Percentiles rank a stretch among this genome's conserved stretches.
Conservation (phyloP, 2,113 vertebrate genomes). For the Pterocles burchelli region DNA sequence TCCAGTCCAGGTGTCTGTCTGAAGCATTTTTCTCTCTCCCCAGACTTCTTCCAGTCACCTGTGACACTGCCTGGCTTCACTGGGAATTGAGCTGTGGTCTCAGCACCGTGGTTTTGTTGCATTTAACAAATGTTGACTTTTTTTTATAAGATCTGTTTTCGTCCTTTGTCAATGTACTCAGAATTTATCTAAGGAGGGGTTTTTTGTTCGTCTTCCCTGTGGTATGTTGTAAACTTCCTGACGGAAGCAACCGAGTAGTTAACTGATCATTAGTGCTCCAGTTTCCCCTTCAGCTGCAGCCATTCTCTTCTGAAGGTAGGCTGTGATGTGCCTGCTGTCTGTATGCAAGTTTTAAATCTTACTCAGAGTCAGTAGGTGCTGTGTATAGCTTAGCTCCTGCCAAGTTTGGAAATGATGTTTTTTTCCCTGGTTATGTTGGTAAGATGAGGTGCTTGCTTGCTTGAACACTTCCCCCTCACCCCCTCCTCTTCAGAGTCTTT, state of each 20-base stretch:
- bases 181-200: not conserved
- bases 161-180: not conserved
- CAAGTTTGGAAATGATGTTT: not conserved
- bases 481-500: not conserved
- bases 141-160: not conserved
- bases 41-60: not conserved
- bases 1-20: not conserved
- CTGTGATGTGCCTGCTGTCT: not conserved
- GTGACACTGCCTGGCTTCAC: not conserved
- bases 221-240: not conserved
- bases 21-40: not conserved
- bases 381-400: not conserved
- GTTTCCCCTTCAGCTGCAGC: not conserved
- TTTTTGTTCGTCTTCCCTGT: not conserved
- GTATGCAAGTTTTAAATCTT: not conserved
- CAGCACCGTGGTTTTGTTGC: not conserved
- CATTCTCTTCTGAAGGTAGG: not conserved
- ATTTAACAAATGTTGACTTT: not conserved
- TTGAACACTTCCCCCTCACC: not conserved
- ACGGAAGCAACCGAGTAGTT: not conserved
- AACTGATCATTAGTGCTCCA: not conserved
- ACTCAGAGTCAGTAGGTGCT: not conserved
- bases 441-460: not conserved
- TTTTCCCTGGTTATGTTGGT: not conserved
- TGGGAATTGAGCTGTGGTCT: not conserved